Evolutionary conservation across 92 coral and sea anemone species (phyloP).

Genomic region (Scolanthus callimorphus): DNA sequence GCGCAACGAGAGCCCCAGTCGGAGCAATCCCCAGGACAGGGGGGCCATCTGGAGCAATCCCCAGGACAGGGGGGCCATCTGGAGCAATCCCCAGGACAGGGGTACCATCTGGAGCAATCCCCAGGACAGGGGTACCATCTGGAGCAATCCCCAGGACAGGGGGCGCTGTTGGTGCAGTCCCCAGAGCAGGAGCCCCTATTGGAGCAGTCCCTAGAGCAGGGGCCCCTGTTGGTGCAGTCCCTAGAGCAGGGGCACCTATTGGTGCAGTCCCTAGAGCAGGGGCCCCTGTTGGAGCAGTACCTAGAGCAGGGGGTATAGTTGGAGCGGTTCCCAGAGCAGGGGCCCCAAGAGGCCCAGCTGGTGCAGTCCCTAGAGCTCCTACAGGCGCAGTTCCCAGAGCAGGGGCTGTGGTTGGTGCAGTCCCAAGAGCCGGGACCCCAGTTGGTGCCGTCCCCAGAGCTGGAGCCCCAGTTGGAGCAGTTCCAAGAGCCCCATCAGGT

Average conservation of each 20-base stretch:
- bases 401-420: conserved; percentile 24
- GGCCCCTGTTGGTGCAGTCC: not conserved
- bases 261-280: conserved; percentile 11
- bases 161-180: not conserved
- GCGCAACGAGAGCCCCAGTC: not conserved
- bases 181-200: not conserved
- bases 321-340: conserved; percentile 5
- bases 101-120: not conserved
- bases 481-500: not conserved
- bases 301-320: conserved; percentile 4
- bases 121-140: not conserved
- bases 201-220: conserved; percentile 14
- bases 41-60: not conserved
- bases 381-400: conserved; percentile 19
- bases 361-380: not conserved
- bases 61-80: not conserved
- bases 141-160: not conserved
- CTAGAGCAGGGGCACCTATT: conserved; percentile 19
- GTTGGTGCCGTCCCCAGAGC: conserved; percentile 2
- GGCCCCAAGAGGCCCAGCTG: conserved; percentile 8
- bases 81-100: not conserved
- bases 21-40: not conserved
- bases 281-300: conserved; percentile 13
- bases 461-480: conserved; percentile 13
- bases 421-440: conserved; percentile 30